Conservation (phyloP, 2,888 invertebrate genomes). For the Eulithis prunata region DNA sequence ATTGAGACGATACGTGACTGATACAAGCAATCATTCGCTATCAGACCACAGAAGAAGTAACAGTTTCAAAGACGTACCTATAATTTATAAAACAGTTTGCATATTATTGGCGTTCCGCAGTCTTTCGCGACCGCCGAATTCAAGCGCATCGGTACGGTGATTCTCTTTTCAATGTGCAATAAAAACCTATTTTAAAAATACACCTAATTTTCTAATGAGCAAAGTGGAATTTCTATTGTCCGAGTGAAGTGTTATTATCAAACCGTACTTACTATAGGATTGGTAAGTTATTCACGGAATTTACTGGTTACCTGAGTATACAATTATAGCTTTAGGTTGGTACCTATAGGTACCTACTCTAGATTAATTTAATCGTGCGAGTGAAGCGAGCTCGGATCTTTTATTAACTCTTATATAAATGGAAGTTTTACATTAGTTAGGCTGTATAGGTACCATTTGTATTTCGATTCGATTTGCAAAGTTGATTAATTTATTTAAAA, state of each 20-base stretch:
- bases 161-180: constrained; percentile 2
- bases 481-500: too few relatives aligned
- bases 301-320: not conserved
- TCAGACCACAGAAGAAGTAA: constrained; percentile 18
- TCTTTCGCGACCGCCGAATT: constrained; percentile 47
- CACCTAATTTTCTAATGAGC: constrained; percentile 10
- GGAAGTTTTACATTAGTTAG: too few relatives aligned
- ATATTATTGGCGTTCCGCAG: constrained; percentile 46
- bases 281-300: constrained; percentile 11
- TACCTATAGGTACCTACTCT: too few relatives aligned
- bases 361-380: too few relatives aligned
- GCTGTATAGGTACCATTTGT: too few relatives aligned
- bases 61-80: constrained; percentile 15
- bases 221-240: constrained; percentile 1
- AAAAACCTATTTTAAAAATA: not conserved
- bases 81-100: constrained; percentile 46
- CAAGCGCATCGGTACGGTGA: constrained; percentile 41
- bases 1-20: constrained; percentile 21
- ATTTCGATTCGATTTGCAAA: too few relatives aligned
- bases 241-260: constrained; percentile 9
- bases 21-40: constrained; percentile 21
- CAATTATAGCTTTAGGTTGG: too few relatives aligned
- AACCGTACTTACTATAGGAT: constrained; percentile 1
- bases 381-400: too few relatives aligned
- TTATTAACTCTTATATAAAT: too few relatives aligned